Base-by-base conservation (phyloP, 2,888 invertebrate species). In the Pseudococcus jackbeardsleyi region DNA sequence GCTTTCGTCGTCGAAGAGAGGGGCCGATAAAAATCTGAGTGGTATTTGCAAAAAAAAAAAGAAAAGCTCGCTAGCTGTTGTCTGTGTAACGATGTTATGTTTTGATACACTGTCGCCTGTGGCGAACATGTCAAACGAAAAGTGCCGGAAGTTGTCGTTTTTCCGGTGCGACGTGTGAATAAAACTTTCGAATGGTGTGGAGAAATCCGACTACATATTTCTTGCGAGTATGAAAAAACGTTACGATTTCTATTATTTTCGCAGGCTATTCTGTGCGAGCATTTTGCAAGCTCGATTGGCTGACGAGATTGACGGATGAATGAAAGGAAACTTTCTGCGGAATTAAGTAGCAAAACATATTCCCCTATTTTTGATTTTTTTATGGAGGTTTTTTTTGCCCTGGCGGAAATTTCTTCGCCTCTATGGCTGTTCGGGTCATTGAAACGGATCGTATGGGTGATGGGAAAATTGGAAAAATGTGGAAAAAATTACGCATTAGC, bases 71-170 rank as follows among this genome's bases (percentile, higher is more conserved):
- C 46, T 82, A 82, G 42, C 42, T 42, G 46, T 82, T 46, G 79
- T 82, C 79, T 82, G 46, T 82, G 79, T 82, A 46, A 82, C 79
- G 79, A 19, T 82, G 79, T 82, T 82, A 82, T 82, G 79, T 82
- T 82, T 82, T 82, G 59, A 85, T 85, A 85, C 85, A 85, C 54
- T 26, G 50, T 54, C 59, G 64, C 68, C 86, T 86, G 68, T 82
- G 86, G 68, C 68, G 68, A 86, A 68, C 86, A 68, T 86, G 86
- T 86, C 86, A 86, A 86, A 86, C 86, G 86, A 86, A 86, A 86
- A 86, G 86, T 86, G 86, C 86, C 86, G 86, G 86, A 86, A 86
- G 86, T 86, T 46, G 86, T 68, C 68, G 86, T 86, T 86, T 86
- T 86, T 86, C 86, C 86, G 86, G 86, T 54, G 54, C 85, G 59